Percentiles rank a stretch among this genome's conserved stretches.
These are phyloP conservation scores for Lumbricus terrestris DNA, from an alignment of 2,888 invertebrate species.

Conservation along the genomic window DNA sequence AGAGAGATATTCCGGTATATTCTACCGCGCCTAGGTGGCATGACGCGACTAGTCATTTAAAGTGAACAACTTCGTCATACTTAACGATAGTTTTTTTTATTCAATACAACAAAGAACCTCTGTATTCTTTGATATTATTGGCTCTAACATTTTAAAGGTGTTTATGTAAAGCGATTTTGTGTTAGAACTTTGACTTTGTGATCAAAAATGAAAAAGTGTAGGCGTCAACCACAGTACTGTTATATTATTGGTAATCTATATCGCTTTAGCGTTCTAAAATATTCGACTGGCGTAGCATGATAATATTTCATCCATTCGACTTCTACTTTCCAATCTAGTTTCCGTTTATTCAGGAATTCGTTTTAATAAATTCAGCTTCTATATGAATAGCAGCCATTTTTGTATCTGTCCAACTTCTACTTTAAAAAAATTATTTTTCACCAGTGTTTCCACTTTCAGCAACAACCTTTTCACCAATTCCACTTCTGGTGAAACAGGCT, in stretches of 20 bases:
- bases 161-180: not conserved
- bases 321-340: too few species aligned
- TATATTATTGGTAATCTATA: not conserved
- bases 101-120: not conserved
- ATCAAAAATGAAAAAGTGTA: not conserved
- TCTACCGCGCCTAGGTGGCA: not conserved
- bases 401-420: too few species aligned
- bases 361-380: too few species aligned
- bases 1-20: not conserved
- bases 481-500: too few species aligned
- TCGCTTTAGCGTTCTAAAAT: too few species aligned
- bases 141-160: not conserved
- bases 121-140: not conserved
- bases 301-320: too few species aligned
- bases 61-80: not conserved
- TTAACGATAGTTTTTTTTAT: not conserved
- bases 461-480: too few species aligned
- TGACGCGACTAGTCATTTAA: not conserved
- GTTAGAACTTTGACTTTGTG: not conserved
- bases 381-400: too few species aligned
- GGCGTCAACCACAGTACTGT: not conserved
- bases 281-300: too few species aligned
- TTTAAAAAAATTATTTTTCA: too few species aligned
- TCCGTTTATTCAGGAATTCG: too few species aligned
- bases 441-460: too few species aligned